These are phyloP conservation scores for Glossosoma conforme DNA, from an alignment of 1,140 invertebrate species.

Conservation along the genomic window DNA sequence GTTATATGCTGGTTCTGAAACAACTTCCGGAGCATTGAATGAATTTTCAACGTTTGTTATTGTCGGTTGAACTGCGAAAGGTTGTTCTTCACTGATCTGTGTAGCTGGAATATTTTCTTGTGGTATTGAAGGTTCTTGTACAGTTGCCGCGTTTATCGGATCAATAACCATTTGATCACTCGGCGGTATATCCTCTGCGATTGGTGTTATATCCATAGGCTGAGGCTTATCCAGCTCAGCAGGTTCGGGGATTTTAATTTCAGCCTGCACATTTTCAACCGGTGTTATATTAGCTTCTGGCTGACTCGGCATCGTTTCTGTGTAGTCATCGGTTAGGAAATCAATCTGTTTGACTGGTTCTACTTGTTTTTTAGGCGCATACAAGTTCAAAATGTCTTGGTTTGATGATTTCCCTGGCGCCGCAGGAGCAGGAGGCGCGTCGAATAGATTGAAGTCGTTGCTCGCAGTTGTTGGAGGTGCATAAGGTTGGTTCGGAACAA, in stretches of 20 bases:
- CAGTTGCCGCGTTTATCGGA: constrained; percentile 18
- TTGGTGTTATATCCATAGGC: constrained; percentile 25
- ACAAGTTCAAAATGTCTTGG: constrained; percentile 62
- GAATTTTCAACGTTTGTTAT: constrained; percentile 13
- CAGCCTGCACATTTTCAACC: background rate
- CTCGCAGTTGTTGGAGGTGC: constrained; percentile 32
- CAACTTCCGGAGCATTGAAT: constrained; percentile 34
- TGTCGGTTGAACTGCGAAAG: constrained; percentile 4
- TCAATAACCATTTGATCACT: constrained; percentile 34
- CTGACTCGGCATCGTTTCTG: constrained; percentile 37
- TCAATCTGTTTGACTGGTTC: constrained; percentile 45
- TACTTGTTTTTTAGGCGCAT: constrained; percentile 50
- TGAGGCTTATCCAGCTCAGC: constrained; percentile 14
- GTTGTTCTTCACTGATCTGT: constrained; percentile 12
- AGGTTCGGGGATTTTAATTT: constrained; percentile 7
- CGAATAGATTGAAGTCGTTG: constrained; percentile 41
- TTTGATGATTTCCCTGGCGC: constrained; percentile 46
- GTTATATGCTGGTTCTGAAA: constrained; percentile 11
- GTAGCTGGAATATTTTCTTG: background rate
- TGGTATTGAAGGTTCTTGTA: constrained; percentile 7
- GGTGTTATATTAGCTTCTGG: constrained; percentile 19
- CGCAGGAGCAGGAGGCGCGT: constrained; percentile 38
- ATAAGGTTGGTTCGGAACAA: constrained; percentile 32
- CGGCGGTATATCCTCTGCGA: constrained; percentile 36
- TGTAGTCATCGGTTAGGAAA: constrained; percentile 52